Base-by-base conservation (phyloP, 2,797 vertebrate genomes). In the Chelidonichthys spinosus region DNA sequence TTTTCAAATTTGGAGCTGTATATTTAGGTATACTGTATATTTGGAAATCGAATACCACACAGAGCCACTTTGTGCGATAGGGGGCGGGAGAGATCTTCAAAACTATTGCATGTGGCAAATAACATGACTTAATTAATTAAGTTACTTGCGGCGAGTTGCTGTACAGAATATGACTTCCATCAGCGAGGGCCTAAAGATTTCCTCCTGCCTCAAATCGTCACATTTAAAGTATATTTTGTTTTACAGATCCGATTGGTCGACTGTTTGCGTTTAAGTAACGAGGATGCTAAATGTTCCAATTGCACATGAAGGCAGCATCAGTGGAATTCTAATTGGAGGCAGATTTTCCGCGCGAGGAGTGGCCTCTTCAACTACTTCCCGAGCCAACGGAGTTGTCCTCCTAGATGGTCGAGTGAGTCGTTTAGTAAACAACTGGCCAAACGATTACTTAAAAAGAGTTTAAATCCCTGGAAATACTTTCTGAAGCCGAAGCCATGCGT, bases 261-360 rank as follows among this genome's bases (percentile, higher is more conserved):
- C 13, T 5, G 6, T 11, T 11, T 3, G 1, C 1, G 1, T 4
- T 11, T 11, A 7, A n/a, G 1, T 4, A 14, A 4, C 4, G 1
- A 1, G 7, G 2, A 1, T 8, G 0, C 0, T 36, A n/a, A 54
- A 6, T 64, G 72, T 77, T 87, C 84, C 81, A 39, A 84, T 4
- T 35, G 55, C 40, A 43, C 82, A 0, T 87, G 87, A 93, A 93
- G 15, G 89, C 85, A 78, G 15, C 89, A 67, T 0, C 44, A 4
- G 59, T 65, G 59, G 76, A 56, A 18, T 81, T 63, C 78, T 90
- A 91, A 91, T 92, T 90, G 74, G 79, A 90, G 84, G 82, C 86
- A 90, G 89, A 90, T 76, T 82, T 82, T 61, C 42, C 36, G 70
- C 37, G 39, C 63, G 84, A 88, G 92, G 90, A 87, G 87, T 84